Base-by-base conservation (phyloP, 2,113 vertebrate species). In the Prolemur simus region DNA sequence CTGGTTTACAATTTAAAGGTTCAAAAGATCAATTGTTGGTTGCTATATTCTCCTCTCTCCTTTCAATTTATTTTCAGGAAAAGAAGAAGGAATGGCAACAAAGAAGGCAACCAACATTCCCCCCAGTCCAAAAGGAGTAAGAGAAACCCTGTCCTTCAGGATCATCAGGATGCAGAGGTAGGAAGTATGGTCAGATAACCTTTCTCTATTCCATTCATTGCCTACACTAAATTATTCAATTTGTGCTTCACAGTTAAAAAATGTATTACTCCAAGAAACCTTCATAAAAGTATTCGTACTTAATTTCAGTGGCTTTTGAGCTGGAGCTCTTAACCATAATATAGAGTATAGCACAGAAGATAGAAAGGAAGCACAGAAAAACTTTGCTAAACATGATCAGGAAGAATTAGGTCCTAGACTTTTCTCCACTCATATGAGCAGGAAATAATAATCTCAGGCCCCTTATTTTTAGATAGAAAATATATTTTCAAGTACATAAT, bases 121-220 rank as follows among this genome's bases (percentile, higher is more conserved):
- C 11, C 37, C 18, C 1, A 9, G 39, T 52, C 66, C 13, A 96
- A 97, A 74, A 96, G 85, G 80, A 76, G 0, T 34, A 97, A 77
- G 84, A 63, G 32, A 49, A 89, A 58, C 12, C 12, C 34, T 66
- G 32, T 12, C 15, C 63, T 82, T 21, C 56, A 81, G 42, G 66
- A 92, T 15, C 45, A 66, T 63, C 32, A 2, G 1, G 52, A 54
- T 15, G 14, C 29, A 73, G 99, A 98, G 99, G 99, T 87, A 99
- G 98, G 83, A 98, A 98, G 90, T 98, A 98, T 87, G 98, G 98
- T 49, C 97, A 96, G 98, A 97, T 98, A 97, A 4, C 94, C 98
- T 68, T 97, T 98, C 69, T 98, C 99, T 3, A 4, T 63, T 63
- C 77, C 37, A 76, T 66, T 74, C 80, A 54, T 15, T 95, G 11